phyloP scores from a whole-genome alignment of 1,140 invertebrate genomes.

The Melipona quadrifasciata region DNA sequence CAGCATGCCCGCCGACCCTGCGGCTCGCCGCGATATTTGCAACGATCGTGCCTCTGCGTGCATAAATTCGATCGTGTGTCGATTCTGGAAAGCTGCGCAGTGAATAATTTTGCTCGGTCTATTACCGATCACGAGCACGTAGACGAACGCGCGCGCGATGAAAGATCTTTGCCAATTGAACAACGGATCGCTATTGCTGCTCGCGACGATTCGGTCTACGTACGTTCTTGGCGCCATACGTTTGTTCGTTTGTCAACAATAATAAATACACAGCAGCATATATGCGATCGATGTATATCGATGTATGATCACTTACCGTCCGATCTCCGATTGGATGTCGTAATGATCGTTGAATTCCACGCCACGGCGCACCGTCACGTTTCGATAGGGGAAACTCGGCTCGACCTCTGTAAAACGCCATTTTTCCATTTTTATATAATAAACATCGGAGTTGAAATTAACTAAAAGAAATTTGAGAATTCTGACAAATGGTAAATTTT shows the following conservation, averaged over 20 bases:
- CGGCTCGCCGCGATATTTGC: conserved; percentile 11
- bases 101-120: background rate
- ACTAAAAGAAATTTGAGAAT: background rate
- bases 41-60: background rate
- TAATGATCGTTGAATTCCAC: conserved; percentile 91
- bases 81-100: background rate
- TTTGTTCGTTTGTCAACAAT: background rate
- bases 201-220: background rate
- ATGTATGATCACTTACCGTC: conserved; percentile 83
- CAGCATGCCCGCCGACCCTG: conserved; percentile 4
- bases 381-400: conserved; percentile 90
- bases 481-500: background rate
- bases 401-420: conserved; percentile 87
- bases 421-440: background rate
- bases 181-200: background rate
- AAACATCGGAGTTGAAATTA: background rate
- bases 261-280: conserved; percentile 28
- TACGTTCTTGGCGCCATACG: conserved; percentile 6
- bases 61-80: conserved; percentile 8
- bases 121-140: background rate
- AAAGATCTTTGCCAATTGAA: conserved; percentile 8
- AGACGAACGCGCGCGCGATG: background rate
- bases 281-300: background rate
- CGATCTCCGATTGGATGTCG: conserved; percentile 91
- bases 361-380: conserved; percentile 89